These are phyloP conservation scores for Acropternis orthonyx DNA, from an alignment of 2,797 vertebrate species.

Conservation along the genomic window DNA sequence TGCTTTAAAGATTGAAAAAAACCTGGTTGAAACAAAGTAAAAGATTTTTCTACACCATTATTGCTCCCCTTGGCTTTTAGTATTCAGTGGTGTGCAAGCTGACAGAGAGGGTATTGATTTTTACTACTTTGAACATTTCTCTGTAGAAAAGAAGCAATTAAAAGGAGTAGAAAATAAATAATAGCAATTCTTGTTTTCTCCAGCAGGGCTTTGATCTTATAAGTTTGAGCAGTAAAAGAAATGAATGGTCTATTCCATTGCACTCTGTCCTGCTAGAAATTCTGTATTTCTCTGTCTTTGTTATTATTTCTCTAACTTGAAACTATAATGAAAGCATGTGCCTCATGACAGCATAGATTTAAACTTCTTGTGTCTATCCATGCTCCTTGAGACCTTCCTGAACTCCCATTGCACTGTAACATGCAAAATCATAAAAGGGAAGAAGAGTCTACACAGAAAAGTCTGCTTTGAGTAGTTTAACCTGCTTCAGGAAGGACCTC, in stretches of 20 bases:
- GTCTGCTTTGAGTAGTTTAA: not conserved
- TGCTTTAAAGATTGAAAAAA: not conserved
- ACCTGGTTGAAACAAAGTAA: not conserved
- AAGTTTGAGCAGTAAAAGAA: not conserved
- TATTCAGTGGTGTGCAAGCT: not conserved
- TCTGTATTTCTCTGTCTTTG: not conserved
- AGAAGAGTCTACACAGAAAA: not conserved
- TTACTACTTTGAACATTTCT: not conserved
- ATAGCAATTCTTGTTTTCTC: conserved; percentile 28
- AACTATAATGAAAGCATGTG: not conserved
- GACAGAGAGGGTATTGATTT: not conserved
- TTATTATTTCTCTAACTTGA: not conserved
- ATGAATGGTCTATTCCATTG: not conserved
- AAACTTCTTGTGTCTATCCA: not conserved
- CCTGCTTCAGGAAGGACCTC: not conserved
- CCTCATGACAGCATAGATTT: not conserved
- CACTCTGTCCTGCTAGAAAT: not conserved
- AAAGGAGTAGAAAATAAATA: not conserved
- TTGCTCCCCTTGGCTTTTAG: not conserved
- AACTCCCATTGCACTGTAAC: not conserved
- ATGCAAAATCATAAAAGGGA: not conserved
- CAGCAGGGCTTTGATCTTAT: not conserved
- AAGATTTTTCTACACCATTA: not conserved
- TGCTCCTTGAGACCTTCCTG: not conserved
- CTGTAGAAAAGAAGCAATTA: not conserved